phyloP scores from a whole-genome alignment of 2,797 vertebrate genomes.

The Hemibagrus guttatus region DNA sequence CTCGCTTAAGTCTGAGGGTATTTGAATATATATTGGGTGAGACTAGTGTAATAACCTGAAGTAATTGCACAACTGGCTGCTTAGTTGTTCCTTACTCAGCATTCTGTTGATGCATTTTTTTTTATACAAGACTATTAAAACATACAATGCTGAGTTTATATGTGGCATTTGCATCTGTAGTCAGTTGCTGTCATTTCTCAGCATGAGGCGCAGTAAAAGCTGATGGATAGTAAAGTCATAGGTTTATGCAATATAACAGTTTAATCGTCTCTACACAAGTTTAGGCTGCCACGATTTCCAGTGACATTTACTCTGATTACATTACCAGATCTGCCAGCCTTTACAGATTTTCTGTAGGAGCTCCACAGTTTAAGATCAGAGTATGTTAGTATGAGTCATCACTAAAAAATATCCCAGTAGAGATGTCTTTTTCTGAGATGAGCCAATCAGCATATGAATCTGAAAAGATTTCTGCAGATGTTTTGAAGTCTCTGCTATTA shows the following conservation, averaged over 20 bases:
- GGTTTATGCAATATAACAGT: slow-evolving; percentile 1
- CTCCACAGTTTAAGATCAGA: not conserved
- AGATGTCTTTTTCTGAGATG: not conserved
- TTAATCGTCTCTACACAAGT: not conserved
- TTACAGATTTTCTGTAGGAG: not conserved
- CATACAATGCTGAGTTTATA: not conserved
- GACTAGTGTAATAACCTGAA: not conserved
- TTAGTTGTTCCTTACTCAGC: slow-evolving; percentile 11
- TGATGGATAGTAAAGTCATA: not conserved
- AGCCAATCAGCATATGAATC: not conserved
- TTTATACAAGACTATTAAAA: not conserved
- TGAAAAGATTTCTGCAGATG: not conserved
- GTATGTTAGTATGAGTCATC: slow-evolving; percentile 7
- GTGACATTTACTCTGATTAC: not conserved
- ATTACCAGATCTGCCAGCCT: not conserved
- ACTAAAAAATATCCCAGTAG: too few species aligned
- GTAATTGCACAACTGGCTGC: slow-evolving; percentile 5
- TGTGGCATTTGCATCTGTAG: slow-evolving; percentile 11
- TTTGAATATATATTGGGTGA: slow-evolving; percentile 21
- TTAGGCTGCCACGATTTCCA: not conserved
- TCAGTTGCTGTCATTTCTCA: slow-evolving; percentile 11
- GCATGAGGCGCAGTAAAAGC: slow-evolving; percentile 1
- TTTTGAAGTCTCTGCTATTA: not conserved
- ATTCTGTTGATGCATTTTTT: not conserved
- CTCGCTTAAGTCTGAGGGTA: not conserved